Percentiles rank a stretch among this genome's conserved stretches.
Evolutionary conservation across 2,113 vertebrate species (phyloP).

Genomic region (Tenrec ecaudatus): DNA sequence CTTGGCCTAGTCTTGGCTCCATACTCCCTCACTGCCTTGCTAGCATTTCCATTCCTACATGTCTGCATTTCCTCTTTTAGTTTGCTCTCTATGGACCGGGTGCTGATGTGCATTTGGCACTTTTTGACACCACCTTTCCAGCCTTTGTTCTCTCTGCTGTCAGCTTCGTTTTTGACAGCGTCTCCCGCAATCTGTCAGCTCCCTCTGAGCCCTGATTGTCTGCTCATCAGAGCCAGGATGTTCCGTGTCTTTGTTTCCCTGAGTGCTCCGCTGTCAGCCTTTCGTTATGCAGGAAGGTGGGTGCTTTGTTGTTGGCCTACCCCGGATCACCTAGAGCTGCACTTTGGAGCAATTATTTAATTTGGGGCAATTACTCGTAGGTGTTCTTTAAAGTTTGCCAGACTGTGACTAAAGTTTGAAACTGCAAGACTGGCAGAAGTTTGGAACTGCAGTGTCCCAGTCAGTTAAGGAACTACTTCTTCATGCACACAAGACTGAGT

Average conservation of each 20-base stretch:
- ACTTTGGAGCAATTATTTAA: conserved; percentile 68
- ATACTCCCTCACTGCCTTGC: not conserved
- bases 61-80: not conserved
- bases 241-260: conserved; percentile 33
- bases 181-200: conserved; percentile 57
- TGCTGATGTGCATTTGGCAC: not conserved
- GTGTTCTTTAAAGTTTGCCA: conserved; percentile 60
- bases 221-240: conserved; percentile 48
- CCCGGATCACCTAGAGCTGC: conserved; percentile 5
- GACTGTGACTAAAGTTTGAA: conserved; percentile 47
- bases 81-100: not conserved
- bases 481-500: not conserved
- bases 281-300: not conserved
- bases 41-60: not conserved
- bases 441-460: conserved; percentile 30
- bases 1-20: not conserved
- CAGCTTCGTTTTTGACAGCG: conserved; percentile 54
- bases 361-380: conserved; percentile 72
- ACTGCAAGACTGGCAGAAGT: conserved; percentile 43
- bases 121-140: conserved; percentile 37
- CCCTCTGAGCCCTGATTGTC: conserved; percentile 38
- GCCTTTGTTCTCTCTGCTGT: conserved; percentile 5
- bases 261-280: conserved; percentile 27
- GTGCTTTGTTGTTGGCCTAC: conserved; percentile 36
- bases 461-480: conserved; percentile 29